These are phyloP conservation scores for Pseudochaenichthys georgianus DNA, from an alignment of 2,797 vertebrate species.

Conservation along the genomic window DNA sequence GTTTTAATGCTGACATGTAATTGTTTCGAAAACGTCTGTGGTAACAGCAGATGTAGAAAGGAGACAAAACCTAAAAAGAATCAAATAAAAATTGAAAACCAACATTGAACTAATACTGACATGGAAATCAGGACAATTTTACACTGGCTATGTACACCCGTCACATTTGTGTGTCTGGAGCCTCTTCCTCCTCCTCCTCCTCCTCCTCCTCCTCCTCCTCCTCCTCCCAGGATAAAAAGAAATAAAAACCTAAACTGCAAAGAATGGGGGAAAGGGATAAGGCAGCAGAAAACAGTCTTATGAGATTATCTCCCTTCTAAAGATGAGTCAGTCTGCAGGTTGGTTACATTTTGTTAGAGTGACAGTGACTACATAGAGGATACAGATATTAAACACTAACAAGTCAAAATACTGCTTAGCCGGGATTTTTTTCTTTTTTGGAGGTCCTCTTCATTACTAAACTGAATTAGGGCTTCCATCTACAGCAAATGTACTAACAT, in stretches of 20 bases:
- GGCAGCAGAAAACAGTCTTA: slow-evolving; percentile 84
- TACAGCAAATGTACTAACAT: slow-evolving; percentile 85
- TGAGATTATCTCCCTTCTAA: slow-evolving; percentile 75
- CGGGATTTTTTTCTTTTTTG: slow-evolving; percentile 63
- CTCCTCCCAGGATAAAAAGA: slow-evolving; percentile 49
- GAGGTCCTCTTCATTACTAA: slow-evolving; percentile 78
- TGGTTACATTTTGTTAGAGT: slow-evolving; percentile 83
- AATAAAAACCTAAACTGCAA: slow-evolving; percentile 50
- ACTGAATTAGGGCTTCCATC: slow-evolving; percentile 78
- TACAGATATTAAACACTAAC: slow-evolving; percentile 84
- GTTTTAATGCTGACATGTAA: slow-evolving; percentile 35
- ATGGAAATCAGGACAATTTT: slow-evolving; percentile 70
- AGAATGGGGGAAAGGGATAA: slow-evolving; percentile 74
- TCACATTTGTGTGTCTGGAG: slow-evolving; percentile 61
- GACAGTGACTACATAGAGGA: slow-evolving; percentile 84
- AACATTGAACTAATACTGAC: slow-evolving; percentile 74
- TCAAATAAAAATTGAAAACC: slow-evolving; percentile 15
- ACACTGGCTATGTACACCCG: slow-evolving; percentile 78
- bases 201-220: slow-evolving; percentile 2
- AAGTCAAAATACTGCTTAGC: slow-evolving; percentile 82
- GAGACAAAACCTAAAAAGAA: slow-evolving; percentile 39
- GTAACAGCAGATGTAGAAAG: slow-evolving; percentile 49
- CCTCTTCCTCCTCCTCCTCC: slow-evolving; percentile 26
- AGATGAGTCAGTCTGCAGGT: slow-evolving; percentile 79
- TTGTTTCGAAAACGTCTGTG: slow-evolving; percentile 25